Percentiles rank a stretch among this genome's conserved stretches.
These are phyloP conservation scores for Shargacucullia verbasci DNA, from an alignment of 2,888 invertebrate species.

Conservation along the genomic window DNA sequence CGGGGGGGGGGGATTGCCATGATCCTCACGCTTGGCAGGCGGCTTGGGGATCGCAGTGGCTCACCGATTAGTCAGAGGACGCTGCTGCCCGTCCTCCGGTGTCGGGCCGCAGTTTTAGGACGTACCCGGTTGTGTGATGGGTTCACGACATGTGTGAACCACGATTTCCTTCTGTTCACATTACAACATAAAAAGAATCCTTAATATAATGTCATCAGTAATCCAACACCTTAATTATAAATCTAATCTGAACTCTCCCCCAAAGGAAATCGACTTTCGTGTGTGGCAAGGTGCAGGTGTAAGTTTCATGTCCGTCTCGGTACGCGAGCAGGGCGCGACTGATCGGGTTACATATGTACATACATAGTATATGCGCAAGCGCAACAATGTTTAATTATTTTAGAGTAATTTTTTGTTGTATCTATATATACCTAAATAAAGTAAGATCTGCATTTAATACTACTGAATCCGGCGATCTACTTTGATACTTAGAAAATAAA, in stretches of 20 bases:
- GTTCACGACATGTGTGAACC: too few species aligned
- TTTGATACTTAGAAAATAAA: too few species aligned
- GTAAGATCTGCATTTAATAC: too few species aligned
- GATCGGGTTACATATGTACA: conserved; percentile 72
- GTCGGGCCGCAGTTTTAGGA: too few species aligned
- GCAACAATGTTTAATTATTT: conserved; percentile 28
- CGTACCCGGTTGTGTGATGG: too few species aligned
- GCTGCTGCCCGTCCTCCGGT: too few species aligned
- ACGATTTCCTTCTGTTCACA: conserved; percentile 1
- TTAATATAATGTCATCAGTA: conserved; percentile 28
- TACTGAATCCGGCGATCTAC: too few species aligned
- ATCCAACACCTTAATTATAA: conserved; percentile 46
- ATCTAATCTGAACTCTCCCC: conserved; percentile 57
- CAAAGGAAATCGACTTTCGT: conserved; percentile 77
- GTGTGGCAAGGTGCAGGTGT: conserved; percentile 65
- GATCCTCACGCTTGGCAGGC: too few species aligned
- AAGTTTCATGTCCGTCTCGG: conserved; percentile 75
- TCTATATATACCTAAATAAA: too few species aligned
- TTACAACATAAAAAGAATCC: conserved; percentile 17
- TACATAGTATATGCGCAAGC: conserved; percentile 53
- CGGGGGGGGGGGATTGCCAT: too few species aligned
- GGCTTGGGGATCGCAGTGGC: too few species aligned
- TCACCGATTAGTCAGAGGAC: too few species aligned
- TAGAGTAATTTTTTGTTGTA: background rate
- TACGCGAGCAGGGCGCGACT: conserved; percentile 68